Evolutionary conservation across 2,113 vertebrate species (phyloP).

Genomic region (Caranx ignobilis): DNA sequence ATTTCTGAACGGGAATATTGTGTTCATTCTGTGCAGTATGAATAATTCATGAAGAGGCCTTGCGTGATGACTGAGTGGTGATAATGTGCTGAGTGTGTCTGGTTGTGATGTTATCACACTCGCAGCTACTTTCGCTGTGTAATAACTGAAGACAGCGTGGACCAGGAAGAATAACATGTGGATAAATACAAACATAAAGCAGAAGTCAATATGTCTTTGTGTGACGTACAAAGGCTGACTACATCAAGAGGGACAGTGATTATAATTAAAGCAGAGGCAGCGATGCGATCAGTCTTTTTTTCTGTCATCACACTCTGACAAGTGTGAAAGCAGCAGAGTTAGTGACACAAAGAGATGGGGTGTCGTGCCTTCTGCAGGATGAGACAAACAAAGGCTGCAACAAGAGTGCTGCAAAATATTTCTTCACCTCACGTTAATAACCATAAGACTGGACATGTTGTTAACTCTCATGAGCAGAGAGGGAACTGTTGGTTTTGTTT

Average conservation of each 20-base stretch:
- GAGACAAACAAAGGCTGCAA: background rate
- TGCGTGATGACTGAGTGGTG: conserved; percentile 4
- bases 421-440: background rate
- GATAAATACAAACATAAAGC: background rate
- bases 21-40: background rate
- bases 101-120: conserved; percentile 10
- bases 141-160: background rate
- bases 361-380: background rate
- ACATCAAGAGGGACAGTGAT: background rate
- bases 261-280: background rate
- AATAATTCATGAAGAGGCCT: conserved; percentile 40
- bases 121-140: conserved; percentile 1
- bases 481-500: conserved; percentile 55
- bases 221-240: background rate
- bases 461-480: conserved; percentile 4
- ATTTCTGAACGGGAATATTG: background rate
- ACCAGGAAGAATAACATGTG: too few species aligned
- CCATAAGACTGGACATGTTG: background rate
- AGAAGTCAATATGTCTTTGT: background rate
- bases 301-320: background rate
- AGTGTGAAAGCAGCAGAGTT: background rate
- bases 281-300: background rate
- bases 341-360: background rate
- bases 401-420: background rate
- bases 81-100: conserved; percentile 24